phyloP scores from a whole-genome alignment of 2,113 vertebrate species.

The Platysternon megacephalum region DNA sequence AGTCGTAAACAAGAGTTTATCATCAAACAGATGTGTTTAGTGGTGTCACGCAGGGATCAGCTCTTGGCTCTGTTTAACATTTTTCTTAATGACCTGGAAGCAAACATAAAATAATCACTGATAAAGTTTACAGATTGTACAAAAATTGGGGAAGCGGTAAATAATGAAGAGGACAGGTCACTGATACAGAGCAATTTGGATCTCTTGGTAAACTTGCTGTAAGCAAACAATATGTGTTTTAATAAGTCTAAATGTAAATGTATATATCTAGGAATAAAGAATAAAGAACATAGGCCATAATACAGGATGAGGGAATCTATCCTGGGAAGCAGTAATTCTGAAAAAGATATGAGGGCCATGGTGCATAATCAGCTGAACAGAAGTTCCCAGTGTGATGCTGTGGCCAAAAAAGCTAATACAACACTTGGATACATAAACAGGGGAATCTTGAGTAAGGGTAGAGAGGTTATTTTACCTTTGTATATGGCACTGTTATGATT shows the following conservation, averaged over 20 bases:
- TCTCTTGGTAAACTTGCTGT: not conserved
- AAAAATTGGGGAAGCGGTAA: not conserved
- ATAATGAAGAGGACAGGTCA: not conserved
- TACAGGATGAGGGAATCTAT: not conserved
- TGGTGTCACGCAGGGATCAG: not conserved
- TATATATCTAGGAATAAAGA: too few relatives aligned
- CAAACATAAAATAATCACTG: not conserved
- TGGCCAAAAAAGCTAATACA: not conserved
- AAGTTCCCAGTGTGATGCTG: not conserved
- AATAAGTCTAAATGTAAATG: not conserved
- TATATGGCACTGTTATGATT: not conserved
- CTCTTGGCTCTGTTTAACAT: not conserved
- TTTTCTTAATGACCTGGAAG: not conserved
- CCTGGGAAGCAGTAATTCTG: not conserved
- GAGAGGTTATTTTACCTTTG: not conserved
- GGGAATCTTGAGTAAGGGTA: not conserved
- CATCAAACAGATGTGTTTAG: not conserved
- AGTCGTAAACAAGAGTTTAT: too few relatives aligned
- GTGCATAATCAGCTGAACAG: not conserved
- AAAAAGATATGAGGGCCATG: not conserved
- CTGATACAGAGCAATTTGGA: not conserved
- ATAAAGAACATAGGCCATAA: too few relatives aligned
- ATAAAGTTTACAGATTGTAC: not conserved
- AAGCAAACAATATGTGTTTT: not conserved
- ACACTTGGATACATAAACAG: not conserved